These are phyloP conservation scores for Cistogaster globosa DNA, from an alignment of 2,888 invertebrate genomes.

Conservation along the genomic window DNA sequence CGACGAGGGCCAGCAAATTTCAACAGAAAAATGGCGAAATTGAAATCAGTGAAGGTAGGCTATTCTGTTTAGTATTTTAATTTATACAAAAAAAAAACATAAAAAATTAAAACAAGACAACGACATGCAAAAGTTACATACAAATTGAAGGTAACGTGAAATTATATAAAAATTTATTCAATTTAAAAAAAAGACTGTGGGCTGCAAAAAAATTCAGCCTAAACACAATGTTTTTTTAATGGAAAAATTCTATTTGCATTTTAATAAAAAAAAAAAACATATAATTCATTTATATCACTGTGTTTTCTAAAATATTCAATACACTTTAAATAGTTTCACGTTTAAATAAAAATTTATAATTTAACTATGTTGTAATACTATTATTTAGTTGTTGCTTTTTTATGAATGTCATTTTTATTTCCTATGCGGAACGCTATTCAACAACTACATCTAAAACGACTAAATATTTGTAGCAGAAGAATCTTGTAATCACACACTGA, in stretches of 20 bases:
- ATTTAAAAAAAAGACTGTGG: not conserved
- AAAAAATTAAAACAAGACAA: not conserved
- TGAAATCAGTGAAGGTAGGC: conserved; percentile 83
- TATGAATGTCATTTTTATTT: conserved; percentile 37
- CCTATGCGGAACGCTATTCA: conserved; percentile 55
- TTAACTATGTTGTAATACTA: conserved; percentile 35
- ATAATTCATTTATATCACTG: too few species aligned
- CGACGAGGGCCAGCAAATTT: conserved; percentile 78
- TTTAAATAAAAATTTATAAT: not conserved
- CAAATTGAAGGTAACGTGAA: conserved; percentile 9
- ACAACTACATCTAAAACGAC: conserved; percentile 7
- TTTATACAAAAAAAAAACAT: not conserved
- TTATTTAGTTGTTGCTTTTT: conserved; percentile 11
- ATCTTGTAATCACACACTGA: conserved; percentile 36
- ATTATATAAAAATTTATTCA: conserved; percentile 24
- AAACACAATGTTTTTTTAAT: too few species aligned
- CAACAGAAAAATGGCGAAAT: conserved; percentile 82
- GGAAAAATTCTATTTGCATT: not conserved
- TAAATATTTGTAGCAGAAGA: not conserved
- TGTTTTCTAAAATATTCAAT: not conserved
- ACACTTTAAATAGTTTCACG: not conserved
- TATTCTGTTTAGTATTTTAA: too few species aligned
- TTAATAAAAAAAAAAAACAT: not conserved
- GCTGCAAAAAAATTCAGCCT: not conserved
- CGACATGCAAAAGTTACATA: not conserved